These are phyloP conservation scores for Bufo bufo DNA, from an alignment of 2,113 vertebrate species.

Conservation along the genomic window DNA sequence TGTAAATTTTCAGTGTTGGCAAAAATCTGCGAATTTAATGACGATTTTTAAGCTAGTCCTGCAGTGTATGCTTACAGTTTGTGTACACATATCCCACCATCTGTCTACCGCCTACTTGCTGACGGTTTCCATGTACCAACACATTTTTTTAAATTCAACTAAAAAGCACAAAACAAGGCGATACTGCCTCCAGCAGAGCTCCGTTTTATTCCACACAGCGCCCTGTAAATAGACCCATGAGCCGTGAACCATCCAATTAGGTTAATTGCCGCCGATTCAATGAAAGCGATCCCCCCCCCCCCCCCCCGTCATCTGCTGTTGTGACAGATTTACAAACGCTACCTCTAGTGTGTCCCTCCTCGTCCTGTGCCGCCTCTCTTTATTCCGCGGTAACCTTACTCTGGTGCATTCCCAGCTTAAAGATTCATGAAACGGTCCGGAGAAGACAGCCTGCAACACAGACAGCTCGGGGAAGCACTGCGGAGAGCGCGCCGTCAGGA, in stretches of 20 bases:
- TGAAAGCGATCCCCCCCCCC: not conserved
- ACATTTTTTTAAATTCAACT: no score
- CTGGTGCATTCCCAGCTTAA: constrained; percentile 49
- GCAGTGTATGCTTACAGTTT: no score
- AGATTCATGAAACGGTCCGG: constrained; percentile 51
- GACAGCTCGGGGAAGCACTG: constrained; percentile 5
- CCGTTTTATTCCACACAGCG: no score
- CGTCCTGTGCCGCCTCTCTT: not conserved
- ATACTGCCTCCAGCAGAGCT: no score
- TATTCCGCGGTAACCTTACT: constrained; percentile 29
- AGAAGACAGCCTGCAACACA: constrained; percentile 37
- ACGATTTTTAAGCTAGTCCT: no score
- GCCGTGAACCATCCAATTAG: not conserved
- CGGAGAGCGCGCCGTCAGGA: not conserved
- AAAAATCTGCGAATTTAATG: no score
- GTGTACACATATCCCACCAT: no score
- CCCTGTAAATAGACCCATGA: not conserved
- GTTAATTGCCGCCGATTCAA: not conserved
- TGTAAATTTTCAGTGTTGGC: no score
- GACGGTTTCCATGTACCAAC: no score
- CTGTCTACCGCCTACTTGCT: no score
- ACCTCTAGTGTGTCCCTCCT: not conserved
- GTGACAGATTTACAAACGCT: not conserved
- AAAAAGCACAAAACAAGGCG: no score
- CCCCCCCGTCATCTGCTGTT: not conserved